Percentiles rank a stretch among this genome's conserved stretches.
phyloP scores from a whole-genome alignment of 2,113 vertebrate genomes.

The Synchiropus splendidus region DNA sequence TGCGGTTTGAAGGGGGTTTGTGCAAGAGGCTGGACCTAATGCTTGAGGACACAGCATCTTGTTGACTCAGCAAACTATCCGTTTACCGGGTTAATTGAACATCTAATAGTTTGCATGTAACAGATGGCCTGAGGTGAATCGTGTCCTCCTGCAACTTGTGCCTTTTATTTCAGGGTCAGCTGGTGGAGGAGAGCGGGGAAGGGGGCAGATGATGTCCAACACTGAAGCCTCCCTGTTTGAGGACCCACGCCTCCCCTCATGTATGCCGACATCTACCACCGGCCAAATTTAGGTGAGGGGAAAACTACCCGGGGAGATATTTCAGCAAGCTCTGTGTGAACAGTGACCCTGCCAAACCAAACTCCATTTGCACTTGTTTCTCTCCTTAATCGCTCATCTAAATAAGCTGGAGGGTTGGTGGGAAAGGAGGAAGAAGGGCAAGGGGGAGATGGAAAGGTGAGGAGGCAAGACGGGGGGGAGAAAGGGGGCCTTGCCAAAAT shows the following conservation, averaged over 20 bases:
- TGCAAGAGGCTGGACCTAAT: conserved; percentile 12
- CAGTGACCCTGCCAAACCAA: conserved; percentile 55
- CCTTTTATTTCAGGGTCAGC: conserved; percentile 13
- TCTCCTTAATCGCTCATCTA: conserved; percentile 67
- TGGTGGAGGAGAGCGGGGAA: conserved; percentile 31
- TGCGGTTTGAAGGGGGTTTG: conserved; percentile 16
- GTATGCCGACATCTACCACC: conserved; percentile 42
- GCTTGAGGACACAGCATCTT: conserved; percentile 28
- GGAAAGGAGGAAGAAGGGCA: conserved; percentile 49
- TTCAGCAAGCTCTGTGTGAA: conserved; percentile 64
- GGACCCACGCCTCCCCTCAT: conserved; percentile 44
- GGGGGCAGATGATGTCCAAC: conserved; percentile 26
- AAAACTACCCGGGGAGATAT: conserved; percentile 55
- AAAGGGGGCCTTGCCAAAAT: conserved; percentile 53
- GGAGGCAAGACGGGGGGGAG: conserved; percentile 38
- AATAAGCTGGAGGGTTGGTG: conserved; percentile 61
- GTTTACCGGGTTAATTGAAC: conserved; percentile 52
- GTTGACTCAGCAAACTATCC: conserved; percentile 48
- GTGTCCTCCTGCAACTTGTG: conserved; percentile 31
- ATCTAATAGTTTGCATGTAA: conserved; percentile 44
- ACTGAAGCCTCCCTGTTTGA: no score
- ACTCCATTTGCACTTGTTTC: conserved; percentile 68
- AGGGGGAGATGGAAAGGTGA: conserved; percentile 53
- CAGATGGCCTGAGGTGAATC: conserved; percentile 45
- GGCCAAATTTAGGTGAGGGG: conserved; percentile 53